Conservation (phyloP, 2,113 vertebrate species). For the Hippocampus comes region DNA sequence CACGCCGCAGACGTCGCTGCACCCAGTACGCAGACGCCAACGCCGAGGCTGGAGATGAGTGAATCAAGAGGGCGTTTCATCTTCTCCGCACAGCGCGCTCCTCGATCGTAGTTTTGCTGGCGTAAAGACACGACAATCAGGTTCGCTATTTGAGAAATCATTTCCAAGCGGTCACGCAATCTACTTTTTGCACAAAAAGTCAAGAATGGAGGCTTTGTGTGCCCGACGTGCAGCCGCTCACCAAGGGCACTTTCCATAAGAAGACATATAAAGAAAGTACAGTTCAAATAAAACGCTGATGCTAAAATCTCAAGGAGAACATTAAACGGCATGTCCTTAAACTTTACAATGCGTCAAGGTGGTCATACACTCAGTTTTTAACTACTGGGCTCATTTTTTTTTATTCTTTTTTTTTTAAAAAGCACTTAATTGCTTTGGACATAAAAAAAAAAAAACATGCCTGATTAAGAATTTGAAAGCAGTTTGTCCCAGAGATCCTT, state of each 20-base stretch:
- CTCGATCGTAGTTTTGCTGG: not conserved
- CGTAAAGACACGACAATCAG: not conserved
- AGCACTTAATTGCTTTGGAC: conserved; percentile 3
- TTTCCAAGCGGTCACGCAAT: not conserved
- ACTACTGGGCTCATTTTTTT: not conserved
- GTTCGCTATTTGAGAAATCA: not conserved
- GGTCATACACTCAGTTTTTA: conserved; percentile 5
- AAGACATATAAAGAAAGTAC: conserved; percentile 1
- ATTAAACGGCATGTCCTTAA: not conserved
- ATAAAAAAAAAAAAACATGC: not conserved
- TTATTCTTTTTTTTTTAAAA: not conserved
- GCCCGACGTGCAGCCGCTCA: not conserved
- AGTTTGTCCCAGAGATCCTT: not conserved
- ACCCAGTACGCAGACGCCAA: conserved; percentile 26
- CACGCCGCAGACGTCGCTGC: conserved; percentile 12
- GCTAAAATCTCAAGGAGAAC: not conserved
- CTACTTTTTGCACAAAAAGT: not conserved
- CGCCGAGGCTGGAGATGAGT: conserved; percentile 20
- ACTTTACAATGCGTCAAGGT: conserved; percentile 5
- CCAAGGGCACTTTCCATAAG: conserved; percentile 3
- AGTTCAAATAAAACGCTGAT: not conserved
- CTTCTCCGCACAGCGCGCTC: not conserved
- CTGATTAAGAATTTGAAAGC: not conserved
- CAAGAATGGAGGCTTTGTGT: conserved; percentile 2
- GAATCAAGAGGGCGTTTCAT: conserved; percentile 18